These are phyloP conservation scores for Carassius auratus DNA, from an alignment of 2,113 vertebrate genomes.

Conservation along the genomic window DNA sequence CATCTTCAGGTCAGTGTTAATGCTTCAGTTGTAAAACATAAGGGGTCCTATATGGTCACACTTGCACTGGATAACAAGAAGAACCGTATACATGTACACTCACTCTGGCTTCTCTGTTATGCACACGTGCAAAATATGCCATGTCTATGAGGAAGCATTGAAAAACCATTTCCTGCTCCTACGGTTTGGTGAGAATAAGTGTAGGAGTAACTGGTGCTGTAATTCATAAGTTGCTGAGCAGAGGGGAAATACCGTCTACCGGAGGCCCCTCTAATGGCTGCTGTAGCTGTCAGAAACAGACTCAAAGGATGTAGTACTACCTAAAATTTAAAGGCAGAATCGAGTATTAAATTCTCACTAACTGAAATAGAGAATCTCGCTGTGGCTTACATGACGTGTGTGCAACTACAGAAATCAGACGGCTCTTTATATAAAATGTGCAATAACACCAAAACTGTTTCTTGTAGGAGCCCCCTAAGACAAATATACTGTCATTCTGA, in stretches of 20 bases:
- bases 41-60: neutral
- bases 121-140: neutral
- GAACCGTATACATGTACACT: neutral
- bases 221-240: slow-evolving; percentile 48
- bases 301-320: slow-evolving; percentile 4
- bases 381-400: neutral
- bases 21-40: neutral
- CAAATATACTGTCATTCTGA: neutral
- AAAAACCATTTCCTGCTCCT: slow-evolving; percentile 50
- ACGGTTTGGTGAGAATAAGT: neutral
- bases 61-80: slow-evolving; percentile 3
- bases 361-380: neutral
- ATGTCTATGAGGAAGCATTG: slow-evolving; percentile 18
- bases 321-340: slow-evolving; percentile 13
- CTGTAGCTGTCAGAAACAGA: slow-evolving; percentile 28
- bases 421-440: neutral
- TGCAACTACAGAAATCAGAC: neutral
- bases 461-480: neutral
- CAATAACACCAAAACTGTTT: neutral
- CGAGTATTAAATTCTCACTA: slow-evolving; percentile 7
- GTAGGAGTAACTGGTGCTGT: slow-evolving; percentile 14
- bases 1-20: neutral
- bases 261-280: slow-evolving; percentile 41
- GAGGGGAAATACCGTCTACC: slow-evolving; percentile 40
- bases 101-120: neutral